Conservation (phyloP, 2,113 vertebrate genomes). For the Centropus bengalensis region DNA sequence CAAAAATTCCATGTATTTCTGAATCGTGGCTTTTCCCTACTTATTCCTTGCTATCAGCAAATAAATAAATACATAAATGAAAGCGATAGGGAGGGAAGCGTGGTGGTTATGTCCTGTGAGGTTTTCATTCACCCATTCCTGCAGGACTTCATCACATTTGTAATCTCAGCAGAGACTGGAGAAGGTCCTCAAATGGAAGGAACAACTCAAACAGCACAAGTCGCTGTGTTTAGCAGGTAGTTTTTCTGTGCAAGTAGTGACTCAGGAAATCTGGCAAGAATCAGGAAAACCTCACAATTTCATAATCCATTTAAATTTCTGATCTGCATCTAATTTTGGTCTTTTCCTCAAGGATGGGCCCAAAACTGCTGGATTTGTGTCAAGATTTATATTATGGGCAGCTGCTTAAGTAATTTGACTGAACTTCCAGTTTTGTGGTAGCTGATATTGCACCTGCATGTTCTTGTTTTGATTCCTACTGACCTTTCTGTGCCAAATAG, state of each 20-base stretch:
- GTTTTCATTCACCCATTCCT: background rate
- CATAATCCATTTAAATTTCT: background rate
- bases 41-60: background rate
- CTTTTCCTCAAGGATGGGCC: background rate
- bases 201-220: background rate
- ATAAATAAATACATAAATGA: background rate
- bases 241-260: background rate
- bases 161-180: background rate
- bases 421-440: background rate
- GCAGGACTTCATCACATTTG: background rate
- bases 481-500: background rate
- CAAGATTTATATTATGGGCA: background rate
- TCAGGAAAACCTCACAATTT: background rate
- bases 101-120: background rate
- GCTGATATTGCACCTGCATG: background rate
- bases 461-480: background rate
- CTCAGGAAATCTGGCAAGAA: background rate
- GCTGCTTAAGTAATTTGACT: background rate
- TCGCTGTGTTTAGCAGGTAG: background rate
- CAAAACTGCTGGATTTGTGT: background rate
- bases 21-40: background rate
- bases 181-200: background rate
- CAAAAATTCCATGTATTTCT: background rate
- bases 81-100: background rate
- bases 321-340: background rate